phyloP scores from a whole-genome alignment of 2,113 vertebrate genomes.

The Oncorhynchus kisutch region DNA sequence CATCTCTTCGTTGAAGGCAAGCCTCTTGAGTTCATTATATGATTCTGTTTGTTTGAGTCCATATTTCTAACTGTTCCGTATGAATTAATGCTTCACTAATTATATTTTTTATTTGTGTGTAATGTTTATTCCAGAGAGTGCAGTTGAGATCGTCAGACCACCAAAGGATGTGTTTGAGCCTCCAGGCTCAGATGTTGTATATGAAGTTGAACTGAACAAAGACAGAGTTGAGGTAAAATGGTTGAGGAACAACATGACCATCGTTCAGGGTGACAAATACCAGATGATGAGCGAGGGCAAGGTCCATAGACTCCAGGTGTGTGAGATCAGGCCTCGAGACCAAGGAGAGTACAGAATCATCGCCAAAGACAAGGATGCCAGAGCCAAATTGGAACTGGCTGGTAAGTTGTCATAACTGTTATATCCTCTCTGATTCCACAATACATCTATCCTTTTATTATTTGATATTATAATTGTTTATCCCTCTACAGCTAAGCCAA shows the following conservation, averaged over 20 bases:
- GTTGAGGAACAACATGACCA: conserved; percentile 96
- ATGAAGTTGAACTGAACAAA: conserved; percentile 94
- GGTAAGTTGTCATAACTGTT: conserved; percentile 68
- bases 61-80: background rate
- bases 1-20: conserved; percentile 96
- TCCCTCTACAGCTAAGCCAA: conserved; percentile 80
- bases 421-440: background rate
- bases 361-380: conserved; percentile 95
- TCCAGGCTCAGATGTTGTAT: conserved; percentile 89
- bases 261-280: conserved; percentile 96
- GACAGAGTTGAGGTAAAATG: conserved; percentile 95
- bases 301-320: conserved; percentile 91
- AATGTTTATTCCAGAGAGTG: conserved; percentile 80
- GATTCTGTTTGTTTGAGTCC: background rate
- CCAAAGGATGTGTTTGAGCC: conserved; percentile 88
- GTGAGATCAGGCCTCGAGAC: conserved; percentile 91
- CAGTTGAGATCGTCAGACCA: conserved; percentile 93
- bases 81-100: conserved; percentile 8
- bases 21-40: conserved; percentile 6
- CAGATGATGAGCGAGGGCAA: conserved; percentile 99
- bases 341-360: conserved; percentile 95
- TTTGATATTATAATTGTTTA: background rate
- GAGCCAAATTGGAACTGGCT: conserved; percentile 94
- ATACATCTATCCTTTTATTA: background rate
- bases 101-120: conserved; percentile 1